Evolutionary conservation across 2,113 vertebrate genomes (phyloP).

Genomic region (Brevimyrus niger): DNA sequence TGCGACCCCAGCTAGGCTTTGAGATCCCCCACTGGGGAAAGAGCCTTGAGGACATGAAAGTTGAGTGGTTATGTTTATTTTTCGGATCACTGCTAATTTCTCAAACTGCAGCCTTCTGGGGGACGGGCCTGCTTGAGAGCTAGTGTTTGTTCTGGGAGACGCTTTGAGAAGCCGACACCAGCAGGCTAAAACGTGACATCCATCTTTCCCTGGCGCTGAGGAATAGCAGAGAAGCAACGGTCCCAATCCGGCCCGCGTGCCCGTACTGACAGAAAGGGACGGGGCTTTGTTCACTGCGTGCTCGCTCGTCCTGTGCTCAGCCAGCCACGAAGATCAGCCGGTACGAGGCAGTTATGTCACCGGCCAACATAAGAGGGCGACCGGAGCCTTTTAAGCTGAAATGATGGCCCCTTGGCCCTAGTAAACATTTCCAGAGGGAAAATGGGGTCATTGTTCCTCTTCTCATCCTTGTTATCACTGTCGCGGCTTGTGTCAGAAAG

Average conservation of each 20-base stretch:
- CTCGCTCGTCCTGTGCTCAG: slow-evolving; percentile 41
- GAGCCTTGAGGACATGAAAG: slow-evolving; percentile 29
- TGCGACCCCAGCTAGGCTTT: background rate
- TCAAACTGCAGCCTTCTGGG: slow-evolving; percentile 48
- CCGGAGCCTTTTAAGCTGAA: background rate
- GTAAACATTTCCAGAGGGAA: background rate
- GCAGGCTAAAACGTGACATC: background rate
- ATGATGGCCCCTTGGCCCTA: background rate
- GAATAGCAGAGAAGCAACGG: background rate
- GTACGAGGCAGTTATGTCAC: slow-evolving; percentile 36
- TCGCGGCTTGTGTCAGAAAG: background rate
- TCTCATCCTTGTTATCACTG: background rate
- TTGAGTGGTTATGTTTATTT: slow-evolving; percentile 13
- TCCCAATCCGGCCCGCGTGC: background rate
- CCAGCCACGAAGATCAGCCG: slow-evolving; percentile 57
- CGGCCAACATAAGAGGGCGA: slow-evolving; percentile 29
- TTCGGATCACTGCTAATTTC: slow-evolving; percentile 46
- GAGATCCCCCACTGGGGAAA: slow-evolving; percentile 22
- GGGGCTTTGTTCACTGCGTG: slow-evolving; percentile 30
- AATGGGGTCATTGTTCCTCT: background rate
- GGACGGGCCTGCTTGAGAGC: too few relatives aligned
- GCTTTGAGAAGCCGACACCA: background rate
- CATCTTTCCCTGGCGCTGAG: background rate
- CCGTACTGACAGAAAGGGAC: background rate
- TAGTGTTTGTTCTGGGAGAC: too few relatives aligned